These are phyloP conservation scores for Amphipyra berbera DNA, from an alignment of 2,888 invertebrate genomes.

Conservation along the genomic window DNA sequence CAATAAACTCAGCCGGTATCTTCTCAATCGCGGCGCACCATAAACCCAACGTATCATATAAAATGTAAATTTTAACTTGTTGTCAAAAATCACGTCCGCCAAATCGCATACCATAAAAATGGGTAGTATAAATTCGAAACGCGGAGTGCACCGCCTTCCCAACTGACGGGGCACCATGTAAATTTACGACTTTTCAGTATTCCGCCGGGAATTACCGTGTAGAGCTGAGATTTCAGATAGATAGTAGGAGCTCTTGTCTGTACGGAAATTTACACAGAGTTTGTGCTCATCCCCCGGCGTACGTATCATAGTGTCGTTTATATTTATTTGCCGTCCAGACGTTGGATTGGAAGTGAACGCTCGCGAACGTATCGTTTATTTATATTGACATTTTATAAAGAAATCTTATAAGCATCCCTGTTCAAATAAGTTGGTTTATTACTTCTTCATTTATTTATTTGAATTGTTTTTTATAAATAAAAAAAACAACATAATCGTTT, in stretches of 20 bases:
- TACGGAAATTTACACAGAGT: slow-evolving; percentile 72
- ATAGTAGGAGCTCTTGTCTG: slow-evolving; percentile 69
- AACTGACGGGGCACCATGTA: slow-evolving; percentile 78
- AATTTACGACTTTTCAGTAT: slow-evolving; percentile 87
- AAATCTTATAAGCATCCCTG: slow-evolving; percentile 18
- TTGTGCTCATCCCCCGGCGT: slow-evolving; percentile 60
- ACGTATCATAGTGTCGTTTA: slow-evolving; percentile 44
- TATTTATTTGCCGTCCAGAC: slow-evolving; percentile 43
- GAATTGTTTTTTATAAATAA: too few relatives aligned
- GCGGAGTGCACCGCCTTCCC: slow-evolving; percentile 74
- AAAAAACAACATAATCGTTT: too few relatives aligned
- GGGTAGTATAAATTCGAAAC: slow-evolving; percentile 79
- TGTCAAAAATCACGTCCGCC: slow-evolving; percentile 84
- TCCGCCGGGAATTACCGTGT: slow-evolving; percentile 82
- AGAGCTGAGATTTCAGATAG: slow-evolving; percentile 78
- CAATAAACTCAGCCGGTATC: slow-evolving; percentile 55
- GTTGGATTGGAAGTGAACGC: slow-evolving; percentile 24
- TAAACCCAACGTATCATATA: slow-evolving; percentile 75
- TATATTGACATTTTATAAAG: slow-evolving; percentile 29
- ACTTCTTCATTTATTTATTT: background rate
- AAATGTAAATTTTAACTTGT: slow-evolving; percentile 83
- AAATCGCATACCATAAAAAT: slow-evolving; percentile 80
- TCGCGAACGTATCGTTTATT: slow-evolving; percentile 30
- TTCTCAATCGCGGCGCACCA: slow-evolving; percentile 56
- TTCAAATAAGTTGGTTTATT: slow-evolving; percentile 34